Base-by-base conservation (phyloP, 2,797 vertebrate species). In the Halcyon smyrnensis region DNA sequence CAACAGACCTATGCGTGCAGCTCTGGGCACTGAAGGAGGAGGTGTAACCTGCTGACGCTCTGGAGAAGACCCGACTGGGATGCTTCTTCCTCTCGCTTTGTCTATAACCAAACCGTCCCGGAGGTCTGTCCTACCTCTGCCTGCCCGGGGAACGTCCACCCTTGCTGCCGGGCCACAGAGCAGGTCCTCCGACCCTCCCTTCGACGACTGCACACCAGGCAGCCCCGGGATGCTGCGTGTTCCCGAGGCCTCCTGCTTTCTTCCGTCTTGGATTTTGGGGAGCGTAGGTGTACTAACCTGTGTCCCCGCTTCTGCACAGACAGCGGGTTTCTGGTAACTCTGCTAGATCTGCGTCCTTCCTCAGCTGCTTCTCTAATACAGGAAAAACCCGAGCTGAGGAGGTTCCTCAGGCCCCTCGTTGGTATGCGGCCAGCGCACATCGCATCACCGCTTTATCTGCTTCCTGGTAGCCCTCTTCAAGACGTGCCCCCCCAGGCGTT, bases 231-330 rank as follows among this genome's bases (percentile, higher is more conserved):
- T 10, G 28, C 60, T 68, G 16, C 9, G 1, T 23, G 3, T 9
- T 39, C 34, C 68, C 6, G 1, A 0, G 28, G 37, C 12, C 60
- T 71, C 24, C 5, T 1, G 1, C 37, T 56, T 19, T 25, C 39
- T 30, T 46, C 23, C 41, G 34, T 9, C 13, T 3, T 3, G 0
- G 5, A 2, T 37, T 60, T 70, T 34, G 9, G 43, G 57, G 1
- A 3, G 34, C 27, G 7, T 30, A 53, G 51, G 28, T 24, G 21
- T 3, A 1, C 2, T 3, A 36, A 36, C 14, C 36, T 1, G 37
- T 10, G 56, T 74, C 68, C 68, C 15, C 15, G 1, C 37, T 4
- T 37, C 21, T 3, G 6, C 8, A 6, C 19, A 5, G 69, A 13
- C 13, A 12, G 24, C n/a, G 9, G 71, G 21, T 16, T 13, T 23